Evolutionary conservation across 2,797 vertebrate species (phyloP).

Genomic region (Phyllotis vaccarum): DNA sequence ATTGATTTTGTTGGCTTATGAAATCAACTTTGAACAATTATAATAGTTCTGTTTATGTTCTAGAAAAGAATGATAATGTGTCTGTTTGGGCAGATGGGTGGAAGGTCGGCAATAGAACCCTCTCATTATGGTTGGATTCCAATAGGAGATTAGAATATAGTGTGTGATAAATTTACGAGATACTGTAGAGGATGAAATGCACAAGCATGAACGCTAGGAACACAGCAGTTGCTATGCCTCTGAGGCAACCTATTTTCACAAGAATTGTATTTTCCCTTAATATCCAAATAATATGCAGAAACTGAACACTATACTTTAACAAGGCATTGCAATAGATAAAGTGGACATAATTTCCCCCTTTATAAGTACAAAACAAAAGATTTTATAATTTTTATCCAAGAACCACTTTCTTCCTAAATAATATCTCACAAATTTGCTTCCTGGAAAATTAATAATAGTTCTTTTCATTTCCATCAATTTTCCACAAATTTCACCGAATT

Average conservation of each 20-base stretch:
- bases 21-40: not conserved
- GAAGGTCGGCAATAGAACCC: not conserved
- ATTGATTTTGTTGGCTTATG: not conserved
- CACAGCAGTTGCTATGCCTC: not conserved
- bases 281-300: not conserved
- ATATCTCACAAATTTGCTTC: not conserved
- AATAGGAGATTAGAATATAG: no score
- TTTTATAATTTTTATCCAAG: not conserved
- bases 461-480: not conserved
- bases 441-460: not conserved
- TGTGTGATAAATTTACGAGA: not conserved
- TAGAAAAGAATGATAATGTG: not conserved
- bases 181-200: not conserved
- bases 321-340: not conserved
- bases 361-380: not conserved
- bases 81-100: not conserved
- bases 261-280: not conserved
- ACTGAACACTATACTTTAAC: not conserved
- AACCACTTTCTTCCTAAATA: not conserved
- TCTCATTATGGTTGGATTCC: no score
- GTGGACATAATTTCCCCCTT: not conserved
- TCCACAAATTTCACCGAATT: not conserved
- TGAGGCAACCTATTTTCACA: not conserved
- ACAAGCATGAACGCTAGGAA: not conserved
- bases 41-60: not conserved